Conservation (phyloP, 2,888 invertebrate species). For the Amphimallon solstitiale region DNA sequence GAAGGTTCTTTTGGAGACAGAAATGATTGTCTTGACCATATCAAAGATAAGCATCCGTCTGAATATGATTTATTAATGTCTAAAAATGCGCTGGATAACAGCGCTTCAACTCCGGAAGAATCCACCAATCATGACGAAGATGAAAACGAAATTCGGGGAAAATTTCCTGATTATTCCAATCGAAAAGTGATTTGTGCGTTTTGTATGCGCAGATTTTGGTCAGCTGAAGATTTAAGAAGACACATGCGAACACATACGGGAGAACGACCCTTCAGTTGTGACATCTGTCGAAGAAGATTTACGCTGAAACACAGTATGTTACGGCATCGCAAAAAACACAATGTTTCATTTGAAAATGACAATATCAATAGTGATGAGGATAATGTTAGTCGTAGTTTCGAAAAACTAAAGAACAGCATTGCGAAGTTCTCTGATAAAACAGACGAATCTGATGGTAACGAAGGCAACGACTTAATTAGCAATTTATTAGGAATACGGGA, state of each 20-base stretch:
- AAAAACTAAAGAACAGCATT: constrained; percentile 62
- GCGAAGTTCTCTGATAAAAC: constrained; percentile 64
- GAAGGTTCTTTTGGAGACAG: constrained; percentile 86
- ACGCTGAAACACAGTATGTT: constrained; percentile 96
- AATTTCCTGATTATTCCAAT: constrained; percentile 87
- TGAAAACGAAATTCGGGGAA: constrained; percentile 77
- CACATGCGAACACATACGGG: constrained; percentile 96
- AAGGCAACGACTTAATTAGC: constrained; percentile 82
- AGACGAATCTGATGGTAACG: constrained; percentile 64
- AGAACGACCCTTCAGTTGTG: constrained; percentile 91
- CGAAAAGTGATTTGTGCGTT: constrained; percentile 92
- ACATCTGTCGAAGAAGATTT: constrained; percentile 87
- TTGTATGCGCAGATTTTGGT: constrained; percentile 94
- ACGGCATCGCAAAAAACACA: constrained; percentile 90
- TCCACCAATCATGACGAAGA: constrained; percentile 69
- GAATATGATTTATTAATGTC: constrained; percentile 86
- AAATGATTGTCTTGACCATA: constrained; percentile 83
- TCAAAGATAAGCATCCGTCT: constrained; percentile 76
- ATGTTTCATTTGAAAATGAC: constrained; percentile 57
- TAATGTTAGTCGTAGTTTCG: constrained; percentile 33
- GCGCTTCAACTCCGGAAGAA: constrained; percentile 64
- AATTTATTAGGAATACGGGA: constrained; percentile 90
- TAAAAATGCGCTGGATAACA: constrained; percentile 79
- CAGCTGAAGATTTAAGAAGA: constrained; percentile 89
- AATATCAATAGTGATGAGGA: constrained; percentile 64